phyloP scores from a whole-genome alignment of 2,113 vertebrate genomes.

The Hucho hucho region DNA sequence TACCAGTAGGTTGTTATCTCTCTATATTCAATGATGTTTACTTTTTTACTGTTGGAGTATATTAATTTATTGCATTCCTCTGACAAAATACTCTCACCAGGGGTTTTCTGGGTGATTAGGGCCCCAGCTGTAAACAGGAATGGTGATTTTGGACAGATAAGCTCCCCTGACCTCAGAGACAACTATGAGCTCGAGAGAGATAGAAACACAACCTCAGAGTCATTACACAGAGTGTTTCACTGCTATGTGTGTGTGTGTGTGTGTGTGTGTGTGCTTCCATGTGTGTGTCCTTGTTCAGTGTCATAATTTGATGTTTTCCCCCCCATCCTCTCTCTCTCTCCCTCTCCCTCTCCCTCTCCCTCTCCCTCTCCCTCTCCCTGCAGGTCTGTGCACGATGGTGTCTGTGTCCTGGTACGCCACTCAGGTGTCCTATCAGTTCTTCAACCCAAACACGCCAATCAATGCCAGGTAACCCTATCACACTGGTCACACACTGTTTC shows the following conservation, averaged over 20 bases:
- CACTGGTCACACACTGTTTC: background rate
- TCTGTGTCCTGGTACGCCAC: slow-evolving; percentile 94
- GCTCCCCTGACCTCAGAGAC: slow-evolving; percentile 33
- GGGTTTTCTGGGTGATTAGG: slow-evolving; percentile 44
- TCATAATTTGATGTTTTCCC: background rate
- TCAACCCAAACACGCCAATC: slow-evolving; percentile 86
- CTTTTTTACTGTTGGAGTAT: too few relatives aligned
- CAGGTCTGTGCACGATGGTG: slow-evolving; percentile 88
- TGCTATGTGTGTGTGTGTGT: background rate
- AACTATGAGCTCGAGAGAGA: slow-evolving; percentile 24
- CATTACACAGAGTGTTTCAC: background rate
- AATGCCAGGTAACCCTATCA: slow-evolving; percentile 83
- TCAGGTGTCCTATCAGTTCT: slow-evolving; percentile 92
- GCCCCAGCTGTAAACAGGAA: slow-evolving; percentile 61
- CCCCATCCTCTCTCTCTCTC: background rate
- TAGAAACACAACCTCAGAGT: slow-evolving; percentile 7
- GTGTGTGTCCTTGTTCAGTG: background rate
- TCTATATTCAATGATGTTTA: too few relatives aligned
- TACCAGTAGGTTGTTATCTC: too few relatives aligned
- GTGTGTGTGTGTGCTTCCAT: background rate
- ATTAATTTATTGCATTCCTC: slow-evolving; percentile 24
- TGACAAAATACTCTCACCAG: slow-evolving; percentile 8
- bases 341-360: too few relatives aligned
- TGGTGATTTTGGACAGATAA: slow-evolving; percentile 53
- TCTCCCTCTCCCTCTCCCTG: background rate